These are phyloP conservation scores for Caradrina clavipalpis DNA, from an alignment of 2,888 invertebrate species.

Conservation along the genomic window DNA sequence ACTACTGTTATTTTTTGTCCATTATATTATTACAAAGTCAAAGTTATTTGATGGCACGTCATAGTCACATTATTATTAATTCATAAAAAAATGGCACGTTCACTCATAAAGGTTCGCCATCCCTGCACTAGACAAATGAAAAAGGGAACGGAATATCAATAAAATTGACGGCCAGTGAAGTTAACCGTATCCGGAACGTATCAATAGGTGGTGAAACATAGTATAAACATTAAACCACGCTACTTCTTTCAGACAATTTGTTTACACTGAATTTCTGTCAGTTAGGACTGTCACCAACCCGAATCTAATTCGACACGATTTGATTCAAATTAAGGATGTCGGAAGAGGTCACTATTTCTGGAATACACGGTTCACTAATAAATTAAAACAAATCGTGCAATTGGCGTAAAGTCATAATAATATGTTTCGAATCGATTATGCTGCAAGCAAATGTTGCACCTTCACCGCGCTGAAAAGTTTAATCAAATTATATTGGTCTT, in stretches of 20 bases:
- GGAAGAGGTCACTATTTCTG: conserved; percentile 4
- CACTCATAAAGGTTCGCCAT: too few species aligned
- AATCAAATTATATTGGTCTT: conserved; percentile 1
- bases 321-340: not conserved
- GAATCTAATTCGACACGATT: conserved; percentile 9
- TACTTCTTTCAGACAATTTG: not conserved
- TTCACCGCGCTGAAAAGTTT: not conserved
- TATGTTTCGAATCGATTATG: not conserved
- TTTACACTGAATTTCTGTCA: not conserved
- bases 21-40: too few species aligned
- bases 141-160: not conserved
- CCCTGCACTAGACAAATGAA: too few species aligned
- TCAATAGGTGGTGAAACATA: not conserved
- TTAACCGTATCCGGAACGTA: not conserved
- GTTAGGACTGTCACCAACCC: not conserved
- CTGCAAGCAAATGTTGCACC: not conserved
- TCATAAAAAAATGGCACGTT: too few species aligned
- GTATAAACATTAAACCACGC: not conserved
- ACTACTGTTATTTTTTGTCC: too few species aligned
- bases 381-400: not conserved
- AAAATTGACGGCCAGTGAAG: not conserved
- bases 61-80: too few species aligned
- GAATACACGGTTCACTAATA: not conserved
- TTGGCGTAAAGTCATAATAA: not conserved
- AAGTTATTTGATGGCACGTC: too few species aligned